Conservation (phyloP, 2,113 vertebrate species). For the Campylomormyrus numenius region DNA sequence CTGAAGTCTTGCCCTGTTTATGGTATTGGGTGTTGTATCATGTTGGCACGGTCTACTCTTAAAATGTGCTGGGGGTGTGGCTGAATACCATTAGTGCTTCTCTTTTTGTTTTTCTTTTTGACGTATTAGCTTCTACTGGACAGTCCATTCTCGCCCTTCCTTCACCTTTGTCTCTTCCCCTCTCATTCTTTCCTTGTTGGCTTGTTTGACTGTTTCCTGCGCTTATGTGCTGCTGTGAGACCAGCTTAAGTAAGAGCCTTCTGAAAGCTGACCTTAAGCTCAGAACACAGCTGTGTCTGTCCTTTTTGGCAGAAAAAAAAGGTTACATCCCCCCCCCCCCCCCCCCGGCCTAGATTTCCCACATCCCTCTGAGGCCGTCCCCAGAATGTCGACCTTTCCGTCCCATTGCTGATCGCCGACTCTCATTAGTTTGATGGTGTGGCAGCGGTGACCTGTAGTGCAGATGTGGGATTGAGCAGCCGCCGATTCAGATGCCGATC, state of each 20-base stretch:
- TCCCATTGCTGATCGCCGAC: neutral
- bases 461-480: neutral
- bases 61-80: neutral
- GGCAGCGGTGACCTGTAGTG: slow-evolving; percentile 12
- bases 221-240: neutral
- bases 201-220: neutral
- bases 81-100: neutral
- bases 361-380: slow-evolving; percentile 7
- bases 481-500: neutral
- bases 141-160: neutral
- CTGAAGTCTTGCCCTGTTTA: neutral
- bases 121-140: neutral
- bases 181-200: neutral
- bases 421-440: slow-evolving; percentile 37
- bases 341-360: neutral
- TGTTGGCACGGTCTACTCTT: neutral
- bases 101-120: neutral
- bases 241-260: slow-evolving; percentile 4
- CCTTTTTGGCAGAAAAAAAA: slow-evolving; percentile 7
- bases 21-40: neutral
- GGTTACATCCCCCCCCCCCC: neutral
- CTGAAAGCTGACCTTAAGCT: slow-evolving; percentile 21
- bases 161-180: neutral
- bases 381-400: slow-evolving; percentile 33
- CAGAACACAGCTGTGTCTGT: neutral